These are phyloP conservation scores for Epistrophe grossulariae DNA, from an alignment of 2,888 invertebrate genomes.

Conservation along the genomic window DNA sequence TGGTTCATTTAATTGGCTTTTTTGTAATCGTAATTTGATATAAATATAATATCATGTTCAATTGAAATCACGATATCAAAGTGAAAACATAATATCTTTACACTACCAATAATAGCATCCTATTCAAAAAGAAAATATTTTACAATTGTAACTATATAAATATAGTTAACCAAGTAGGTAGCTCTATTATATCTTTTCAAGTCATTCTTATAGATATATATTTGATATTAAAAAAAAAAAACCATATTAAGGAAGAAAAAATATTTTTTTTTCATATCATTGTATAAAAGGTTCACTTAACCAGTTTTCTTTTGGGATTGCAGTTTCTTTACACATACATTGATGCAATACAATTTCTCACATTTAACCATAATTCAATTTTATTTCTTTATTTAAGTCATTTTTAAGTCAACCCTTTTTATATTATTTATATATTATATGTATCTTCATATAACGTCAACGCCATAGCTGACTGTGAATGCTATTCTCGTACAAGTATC, in stretches of 20 bases:
- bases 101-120: constrained; percentile 2
- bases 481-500: background rate
- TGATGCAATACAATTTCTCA: constrained; percentile 27
- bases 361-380: constrained; percentile 48
- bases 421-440: no score
- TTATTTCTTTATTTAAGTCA: constrained; percentile 25
- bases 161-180: background rate
- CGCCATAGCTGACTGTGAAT: background rate
- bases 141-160: background rate
- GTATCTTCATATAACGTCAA: background rate
- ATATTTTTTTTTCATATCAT: constrained; percentile 1
- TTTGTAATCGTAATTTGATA: background rate
- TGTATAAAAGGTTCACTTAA: constrained; percentile 22
- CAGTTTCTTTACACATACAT: constrained; percentile 15
- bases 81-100: background rate
- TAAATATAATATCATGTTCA: background rate
- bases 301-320: constrained; percentile 11
- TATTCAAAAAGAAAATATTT: constrained; percentile 6
- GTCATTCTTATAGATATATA: background rate
- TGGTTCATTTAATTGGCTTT: background rate
- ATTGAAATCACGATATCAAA: background rate
- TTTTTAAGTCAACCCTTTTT: constrained; percentile 12
- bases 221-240: constrained; percentile 10
- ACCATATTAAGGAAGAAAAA: constrained; percentile 28
- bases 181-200: background rate